A percentile compares a stretch with the other conserved stretches of the same genome.
Conservation (phyloP, 2,888 invertebrate species). For the Drosophila limbata region DNA sequence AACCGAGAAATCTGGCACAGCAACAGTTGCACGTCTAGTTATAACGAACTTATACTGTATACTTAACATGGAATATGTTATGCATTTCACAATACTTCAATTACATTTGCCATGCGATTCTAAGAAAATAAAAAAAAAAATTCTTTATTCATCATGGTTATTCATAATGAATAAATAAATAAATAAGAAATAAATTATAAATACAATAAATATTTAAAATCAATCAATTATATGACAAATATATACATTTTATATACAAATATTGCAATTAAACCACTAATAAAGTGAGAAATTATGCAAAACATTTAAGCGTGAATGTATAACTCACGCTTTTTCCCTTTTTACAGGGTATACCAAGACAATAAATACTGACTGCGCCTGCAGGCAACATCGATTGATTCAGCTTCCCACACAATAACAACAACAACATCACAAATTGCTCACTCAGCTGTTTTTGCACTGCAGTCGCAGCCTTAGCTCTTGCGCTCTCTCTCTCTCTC, state of each 20-base stretch:
- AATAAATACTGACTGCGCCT: background rate
- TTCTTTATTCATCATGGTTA: conserved; percentile 15
- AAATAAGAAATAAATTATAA: no score
- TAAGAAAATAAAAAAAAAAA: background rate
- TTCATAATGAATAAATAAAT: conserved; percentile 3
- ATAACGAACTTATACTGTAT: background rate
- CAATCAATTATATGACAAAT: no score
- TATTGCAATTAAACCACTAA: no score
- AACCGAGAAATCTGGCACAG: conserved; percentile 19
- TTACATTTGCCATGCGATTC: conserved; percentile 47
- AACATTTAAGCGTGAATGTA: no score
- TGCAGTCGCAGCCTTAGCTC: conserved; percentile 9
- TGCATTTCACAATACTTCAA: conserved; percentile 29
- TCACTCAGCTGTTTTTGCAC: conserved; percentile 34
- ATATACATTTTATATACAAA: no score
- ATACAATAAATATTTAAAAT: no score
- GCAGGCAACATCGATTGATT: background rate
- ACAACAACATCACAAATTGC: conserved; percentile 10
- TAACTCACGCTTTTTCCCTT: background rate
- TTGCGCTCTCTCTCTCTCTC: background rate
- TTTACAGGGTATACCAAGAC: conserved; percentile 9
- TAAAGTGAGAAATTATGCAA: no score
- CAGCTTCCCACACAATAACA: background rate
- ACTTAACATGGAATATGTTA: conserved; percentile 14
- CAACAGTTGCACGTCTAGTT: conserved; percentile 1